These are phyloP conservation scores for Melieria omissa DNA, from an alignment of 2,888 invertebrate genomes.

Conservation along the genomic window DNA sequence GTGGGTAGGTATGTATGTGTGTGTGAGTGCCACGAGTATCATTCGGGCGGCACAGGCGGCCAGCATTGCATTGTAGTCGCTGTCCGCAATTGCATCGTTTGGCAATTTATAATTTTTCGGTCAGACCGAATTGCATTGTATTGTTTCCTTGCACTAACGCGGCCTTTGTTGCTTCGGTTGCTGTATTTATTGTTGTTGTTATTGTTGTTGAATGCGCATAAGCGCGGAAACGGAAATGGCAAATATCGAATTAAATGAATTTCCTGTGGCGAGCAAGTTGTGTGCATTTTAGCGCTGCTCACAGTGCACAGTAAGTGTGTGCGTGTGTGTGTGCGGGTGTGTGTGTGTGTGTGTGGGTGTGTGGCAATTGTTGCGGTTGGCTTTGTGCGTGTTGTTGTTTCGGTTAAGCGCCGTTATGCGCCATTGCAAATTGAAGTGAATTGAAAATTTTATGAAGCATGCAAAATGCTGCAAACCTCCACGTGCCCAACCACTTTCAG, in stretches of 20 bases:
- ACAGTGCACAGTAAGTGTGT: background rate
- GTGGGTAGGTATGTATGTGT: background rate
- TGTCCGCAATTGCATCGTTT: background rate
- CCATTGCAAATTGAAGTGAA: too few relatives aligned
- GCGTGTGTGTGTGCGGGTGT: too few relatives aligned
- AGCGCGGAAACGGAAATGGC: conserved; percentile 1
- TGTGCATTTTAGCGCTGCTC: background rate
- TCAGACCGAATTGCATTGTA: conserved; percentile 14
- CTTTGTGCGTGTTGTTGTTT: background rate
- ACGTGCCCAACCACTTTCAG: too few relatives aligned
- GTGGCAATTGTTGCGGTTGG: background rate
- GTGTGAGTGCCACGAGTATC: background rate
- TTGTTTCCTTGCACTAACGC: background rate
- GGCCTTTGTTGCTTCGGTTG: background rate
- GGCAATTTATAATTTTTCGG: conserved; percentile 19
- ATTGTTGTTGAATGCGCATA: too few relatives aligned
- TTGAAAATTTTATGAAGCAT: too few relatives aligned
- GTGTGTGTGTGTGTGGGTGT: too few relatives aligned
- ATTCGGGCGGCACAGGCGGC: too few relatives aligned
- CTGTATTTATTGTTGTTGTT: too few relatives aligned
- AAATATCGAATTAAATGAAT: conserved; percentile 22
- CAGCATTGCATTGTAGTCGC: too few relatives aligned
- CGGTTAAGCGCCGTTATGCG: background rate
- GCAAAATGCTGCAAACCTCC: too few relatives aligned
- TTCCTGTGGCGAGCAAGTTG: conserved; percentile 5